phyloP scores from a whole-genome alignment of 2,113 vertebrate species.

The Podarcis muralis region DNA sequence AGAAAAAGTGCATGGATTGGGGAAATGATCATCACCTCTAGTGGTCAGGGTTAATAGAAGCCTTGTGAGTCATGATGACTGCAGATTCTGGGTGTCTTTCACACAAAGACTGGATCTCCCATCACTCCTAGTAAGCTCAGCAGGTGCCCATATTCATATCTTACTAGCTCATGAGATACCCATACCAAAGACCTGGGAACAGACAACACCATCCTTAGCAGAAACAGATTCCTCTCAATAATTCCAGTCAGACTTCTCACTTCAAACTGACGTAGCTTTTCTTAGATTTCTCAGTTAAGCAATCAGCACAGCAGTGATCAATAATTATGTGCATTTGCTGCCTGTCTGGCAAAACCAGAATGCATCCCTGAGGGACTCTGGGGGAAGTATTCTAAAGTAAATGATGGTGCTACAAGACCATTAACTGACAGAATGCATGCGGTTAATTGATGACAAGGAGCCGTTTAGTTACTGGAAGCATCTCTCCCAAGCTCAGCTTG shows the following conservation, averaged over 20 bases:
- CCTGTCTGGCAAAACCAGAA: constrained; percentile 51
- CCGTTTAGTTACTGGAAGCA: constrained; percentile 46
- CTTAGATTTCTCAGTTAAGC: constrained; percentile 31
- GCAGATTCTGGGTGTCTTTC: neutral
- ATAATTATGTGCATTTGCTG: constrained; percentile 40
- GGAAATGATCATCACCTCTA: neutral
- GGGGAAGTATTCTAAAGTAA: constrained; percentile 40
- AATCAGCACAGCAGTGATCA: constrained; percentile 35
- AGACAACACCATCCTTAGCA: constrained; percentile 12
- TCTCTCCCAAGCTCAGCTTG: constrained; percentile 52
- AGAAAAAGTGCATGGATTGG: neutral
- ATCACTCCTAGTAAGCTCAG: neutral
- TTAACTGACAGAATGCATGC: constrained; percentile 39
- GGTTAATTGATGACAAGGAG: constrained; percentile 52
- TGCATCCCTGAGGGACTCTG: constrained; percentile 9
- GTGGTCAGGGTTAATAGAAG: neutral
- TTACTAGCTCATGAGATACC: neutral
- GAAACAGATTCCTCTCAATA: constrained; percentile 16
- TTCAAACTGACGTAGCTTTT: constrained; percentile 13
- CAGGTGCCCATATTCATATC: neutral
- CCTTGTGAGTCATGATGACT: neutral
- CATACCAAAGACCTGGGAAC: neutral
- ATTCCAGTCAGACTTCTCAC: constrained; percentile 20
- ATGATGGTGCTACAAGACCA: constrained; percentile 53
- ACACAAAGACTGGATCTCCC: too few relatives aligned